phyloP scores from a whole-genome alignment of 2,888 invertebrate species.

The Smittia aterrima region DNA sequence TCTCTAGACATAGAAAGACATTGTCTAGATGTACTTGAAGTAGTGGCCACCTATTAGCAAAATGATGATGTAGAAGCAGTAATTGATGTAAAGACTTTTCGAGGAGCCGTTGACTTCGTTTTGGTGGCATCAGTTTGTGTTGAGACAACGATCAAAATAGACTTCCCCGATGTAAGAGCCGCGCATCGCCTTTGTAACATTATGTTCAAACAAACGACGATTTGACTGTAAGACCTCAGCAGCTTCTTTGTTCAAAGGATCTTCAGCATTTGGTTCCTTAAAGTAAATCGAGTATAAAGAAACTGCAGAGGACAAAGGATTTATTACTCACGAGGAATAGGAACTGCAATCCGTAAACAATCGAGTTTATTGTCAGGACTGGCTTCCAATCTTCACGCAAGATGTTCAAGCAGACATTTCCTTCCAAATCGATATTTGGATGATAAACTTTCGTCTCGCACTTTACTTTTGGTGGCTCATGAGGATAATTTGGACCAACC shows the following conservation, averaged over 20 bases:
- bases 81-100: constrained; percentile 22
- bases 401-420: constrained; percentile 96
- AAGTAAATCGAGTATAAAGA: constrained; percentile 45
- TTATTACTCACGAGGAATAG: constrained; percentile 75
- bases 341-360: constrained; percentile 96
- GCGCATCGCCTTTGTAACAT: constrained; percentile 93
- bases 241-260: constrained; percentile 97
- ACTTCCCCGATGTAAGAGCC: constrained; percentile 92
- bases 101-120: constrained; percentile 50
- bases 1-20: no score
- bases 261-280: constrained; percentile 97
- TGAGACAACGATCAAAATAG: constrained; percentile 94
- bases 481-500: constrained; percentile 96
- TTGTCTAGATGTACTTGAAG: constrained; percentile 22
- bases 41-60: constrained; percentile 32
- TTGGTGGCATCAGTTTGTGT: constrained; percentile 51
- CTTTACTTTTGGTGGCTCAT: constrained; percentile 98
- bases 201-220: constrained; percentile 90
- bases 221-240: constrained; percentile 95
- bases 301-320: constrained; percentile 42
- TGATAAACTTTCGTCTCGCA: constrained; percentile 97
- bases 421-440: constrained; percentile 97
- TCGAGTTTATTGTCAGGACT: constrained; percentile 94
- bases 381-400: constrained; percentile 99
- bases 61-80: constrained; percentile 34